Evolutionary conservation across 1,140 invertebrate genomes (phyloP), one percentile per base, ranked within the genome.

Genomic region (Scaptomyza hsui): DNA sequence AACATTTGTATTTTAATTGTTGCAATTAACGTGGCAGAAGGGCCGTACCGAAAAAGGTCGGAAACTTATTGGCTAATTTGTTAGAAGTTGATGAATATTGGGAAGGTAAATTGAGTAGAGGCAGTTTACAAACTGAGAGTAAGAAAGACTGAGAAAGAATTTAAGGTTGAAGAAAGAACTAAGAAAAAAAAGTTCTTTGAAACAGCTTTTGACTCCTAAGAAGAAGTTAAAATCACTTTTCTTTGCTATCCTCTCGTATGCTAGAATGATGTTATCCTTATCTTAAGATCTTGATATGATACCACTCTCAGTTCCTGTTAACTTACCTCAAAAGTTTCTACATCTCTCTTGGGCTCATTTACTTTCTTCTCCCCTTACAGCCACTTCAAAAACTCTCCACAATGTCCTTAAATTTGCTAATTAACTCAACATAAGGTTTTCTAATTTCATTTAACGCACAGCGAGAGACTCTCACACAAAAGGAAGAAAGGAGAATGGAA

Each of bases 381-480:
- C 42, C 18, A 9, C 12, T 21, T 39, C 57, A 42, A 47, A 29
- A 47, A 32, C 39, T 42, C 32, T 29, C 29, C 62, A 51, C 62
- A 72, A 41, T 67, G 69, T 57, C 29, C 63, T 72, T 72, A 82
- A 88, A 88, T 75, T 81, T 86, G 69, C 73, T 83, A 89, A 89
- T 89, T 89, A 89, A 74, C 75, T 69, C 61, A 80, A 75, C 86
- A 89, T 82, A 89, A 77, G 86, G 86, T 89, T 89, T 82, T 88
- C 88, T 89, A 89, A 89, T 89, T 89, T 89, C 73, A 80, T 90
- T 89, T 72, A 80, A 89, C 81, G 81, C 53, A 48, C 37, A 73
- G 48, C 41, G 21, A 56, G 67, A 72, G 42, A 55, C 39, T 41
- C 18, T 48, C 26, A 44, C 47, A 41, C 16, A 39, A 41, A 29